A percentile compares a stretch with the other conserved stretches of the same genome.
These are phyloP conservation scores for Astyanax mexicanus DNA, from an alignment of 2,797 vertebrate genomes.

Conservation along the genomic window DNA sequence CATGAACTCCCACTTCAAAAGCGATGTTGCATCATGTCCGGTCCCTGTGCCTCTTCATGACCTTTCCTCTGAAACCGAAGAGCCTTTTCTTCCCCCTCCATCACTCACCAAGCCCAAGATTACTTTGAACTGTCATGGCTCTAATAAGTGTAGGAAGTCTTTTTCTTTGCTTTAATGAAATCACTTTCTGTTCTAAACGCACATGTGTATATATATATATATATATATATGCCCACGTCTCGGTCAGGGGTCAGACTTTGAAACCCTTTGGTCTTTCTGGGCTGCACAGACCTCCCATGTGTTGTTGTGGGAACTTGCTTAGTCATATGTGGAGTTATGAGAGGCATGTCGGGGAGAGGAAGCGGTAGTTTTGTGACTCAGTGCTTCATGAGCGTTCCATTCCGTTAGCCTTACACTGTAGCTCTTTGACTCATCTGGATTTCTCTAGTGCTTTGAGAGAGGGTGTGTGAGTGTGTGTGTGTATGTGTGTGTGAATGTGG, in stretches of 20 bases:
- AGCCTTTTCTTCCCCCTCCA: background rate
- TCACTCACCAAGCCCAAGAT: background rate
- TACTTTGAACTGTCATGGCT: background rate
- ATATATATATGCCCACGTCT: slow-evolving; percentile 17
- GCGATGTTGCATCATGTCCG: slow-evolving; percentile 8
- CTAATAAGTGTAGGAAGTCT: slow-evolving; percentile 1
- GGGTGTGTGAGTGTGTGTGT: slow-evolving; percentile 47
- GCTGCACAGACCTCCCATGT: slow-evolving; percentile 45
- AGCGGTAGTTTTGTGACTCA: slow-evolving; percentile 75
- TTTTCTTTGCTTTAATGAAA: slow-evolving; percentile 20
- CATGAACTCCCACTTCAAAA: slow-evolving; percentile 26
- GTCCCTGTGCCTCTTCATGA: slow-evolving; percentile 8
- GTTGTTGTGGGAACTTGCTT: slow-evolving; percentile 82
- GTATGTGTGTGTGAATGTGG: slow-evolving; percentile 35
- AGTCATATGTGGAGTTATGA: slow-evolving; percentile 83
- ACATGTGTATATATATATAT: background rate
- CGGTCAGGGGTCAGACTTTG: slow-evolving; percentile 19
- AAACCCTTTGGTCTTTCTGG: slow-evolving; percentile 23
- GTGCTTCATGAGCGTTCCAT: slow-evolving; percentile 54
- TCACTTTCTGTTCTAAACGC: background rate
- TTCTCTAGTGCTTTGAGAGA: slow-evolving; percentile 55
- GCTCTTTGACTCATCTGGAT: slow-evolving; percentile 61
- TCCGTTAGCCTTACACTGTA: slow-evolving; percentile 59
- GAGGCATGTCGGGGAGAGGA: slow-evolving; percentile 82
- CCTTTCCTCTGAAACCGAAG: slow-evolving; percentile 21